Conservation (phyloP, 2,888 invertebrate genomes). For the Embidobia sp. region DNA sequence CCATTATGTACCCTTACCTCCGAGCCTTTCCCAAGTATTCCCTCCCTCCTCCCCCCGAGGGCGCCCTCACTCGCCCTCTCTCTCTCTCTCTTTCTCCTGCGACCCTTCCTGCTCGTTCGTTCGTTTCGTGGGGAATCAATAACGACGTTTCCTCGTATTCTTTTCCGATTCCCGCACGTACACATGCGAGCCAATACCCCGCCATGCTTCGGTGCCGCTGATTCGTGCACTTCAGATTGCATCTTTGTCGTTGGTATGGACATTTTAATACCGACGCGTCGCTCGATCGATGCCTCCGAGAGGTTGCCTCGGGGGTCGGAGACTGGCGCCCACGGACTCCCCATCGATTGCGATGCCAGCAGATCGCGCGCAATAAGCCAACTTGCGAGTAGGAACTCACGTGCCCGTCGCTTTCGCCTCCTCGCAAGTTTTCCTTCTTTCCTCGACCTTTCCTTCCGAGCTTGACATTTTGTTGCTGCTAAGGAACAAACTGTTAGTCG, state of each 20-base stretch:
- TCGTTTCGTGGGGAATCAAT: slow-evolving; percentile 64
- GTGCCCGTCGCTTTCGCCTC: too few species aligned
- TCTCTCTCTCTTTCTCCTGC: slow-evolving; percentile 28
- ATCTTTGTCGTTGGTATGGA: slow-evolving; percentile 49
- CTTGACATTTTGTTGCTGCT: too few species aligned
- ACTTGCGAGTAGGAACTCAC: too few species aligned
- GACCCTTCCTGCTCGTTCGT: slow-evolving; percentile 44
- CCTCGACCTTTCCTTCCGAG: too few species aligned
- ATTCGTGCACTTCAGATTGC: slow-evolving; percentile 53
- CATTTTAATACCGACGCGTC: slow-evolving; percentile 47
- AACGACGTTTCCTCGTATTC: slow-evolving; percentile 63
- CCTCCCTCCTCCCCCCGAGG: too few species aligned
- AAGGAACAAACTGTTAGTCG: too few species aligned
- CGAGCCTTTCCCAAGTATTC: slow-evolving; percentile 75
- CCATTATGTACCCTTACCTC: slow-evolving; percentile 80
- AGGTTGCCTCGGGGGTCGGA: too few species aligned
- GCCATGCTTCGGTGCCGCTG: slow-evolving; percentile 30
- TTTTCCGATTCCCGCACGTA: slow-evolving; percentile 61
- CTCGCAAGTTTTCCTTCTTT: too few species aligned
- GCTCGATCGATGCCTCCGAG: slow-evolving; percentile 29
- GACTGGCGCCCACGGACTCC: too few species aligned
- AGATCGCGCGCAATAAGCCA: too few species aligned
- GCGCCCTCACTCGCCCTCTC: slow-evolving; percentile 25
- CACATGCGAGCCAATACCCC: slow-evolving; percentile 42
- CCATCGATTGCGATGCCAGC: too few species aligned